phyloP scores from a whole-genome alignment of 1,140 invertebrate species.

The Magallana ariakensis region DNA sequence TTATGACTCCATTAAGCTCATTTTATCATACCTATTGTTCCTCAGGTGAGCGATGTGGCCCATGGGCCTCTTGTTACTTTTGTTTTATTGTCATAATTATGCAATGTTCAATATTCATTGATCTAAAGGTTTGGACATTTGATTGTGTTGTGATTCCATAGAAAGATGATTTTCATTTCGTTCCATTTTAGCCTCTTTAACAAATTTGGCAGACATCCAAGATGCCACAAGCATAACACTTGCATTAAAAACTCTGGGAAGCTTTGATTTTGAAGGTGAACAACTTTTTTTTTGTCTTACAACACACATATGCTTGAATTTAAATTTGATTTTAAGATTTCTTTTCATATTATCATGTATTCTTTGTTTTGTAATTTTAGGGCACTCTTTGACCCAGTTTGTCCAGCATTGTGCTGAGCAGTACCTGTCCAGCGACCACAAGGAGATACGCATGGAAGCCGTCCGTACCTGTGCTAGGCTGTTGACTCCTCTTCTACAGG shows the following conservation, averaged over 20 bases:
- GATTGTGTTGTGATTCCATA: too few species aligned
- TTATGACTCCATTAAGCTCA: too few species aligned
- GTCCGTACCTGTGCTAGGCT: conserved; percentile 95
- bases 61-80: too few species aligned
- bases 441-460: conserved; percentile 95
- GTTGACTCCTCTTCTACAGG: conserved; percentile 89
- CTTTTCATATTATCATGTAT: not conserved
- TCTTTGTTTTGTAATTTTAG: conserved; percentile 76
- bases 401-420: conserved; percentile 94
- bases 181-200: conserved; percentile 63
- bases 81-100: too few species aligned
- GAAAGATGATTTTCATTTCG: too few species aligned
- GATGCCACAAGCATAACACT: conserved; percentile 93
- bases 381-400: conserved; percentile 94
- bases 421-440: conserved; percentile 94
- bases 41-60: too few species aligned
- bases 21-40: too few species aligned
- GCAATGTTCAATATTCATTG: too few species aligned
- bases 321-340: too few species aligned
- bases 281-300: conserved; percentile 9
- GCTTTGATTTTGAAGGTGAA: conserved; percentile 94
- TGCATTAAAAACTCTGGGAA: conserved; percentile 95
- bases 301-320: too few species aligned
- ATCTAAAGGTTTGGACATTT: too few species aligned
- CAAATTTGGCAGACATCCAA: conserved; percentile 80